Conservation (phyloP, 2,797 vertebrate species). For the Crotalus adamanteus region DNA sequence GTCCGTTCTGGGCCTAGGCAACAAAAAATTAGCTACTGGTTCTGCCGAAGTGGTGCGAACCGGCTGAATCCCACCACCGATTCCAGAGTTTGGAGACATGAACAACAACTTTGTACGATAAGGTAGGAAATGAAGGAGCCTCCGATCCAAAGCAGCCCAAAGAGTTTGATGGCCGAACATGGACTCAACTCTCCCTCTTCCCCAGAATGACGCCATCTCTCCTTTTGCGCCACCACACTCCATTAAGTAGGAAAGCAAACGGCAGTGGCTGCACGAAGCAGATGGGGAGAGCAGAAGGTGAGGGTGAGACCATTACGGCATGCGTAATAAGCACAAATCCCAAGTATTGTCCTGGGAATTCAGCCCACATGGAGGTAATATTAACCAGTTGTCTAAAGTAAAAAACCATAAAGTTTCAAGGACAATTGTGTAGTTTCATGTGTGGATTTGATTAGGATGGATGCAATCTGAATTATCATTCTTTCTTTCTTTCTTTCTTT, state of each 20-base stretch:
- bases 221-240: conserved; percentile 17
- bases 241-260: conserved; percentile 11
- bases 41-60: no score
- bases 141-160: background rate
- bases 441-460: conserved; percentile 54
- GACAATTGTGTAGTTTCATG: background rate
- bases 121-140: accelerated
- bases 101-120: background rate
- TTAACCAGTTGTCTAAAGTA: conserved; percentile 12
- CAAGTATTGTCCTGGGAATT: conserved; percentile 17
- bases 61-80: no score
- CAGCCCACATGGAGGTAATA: conserved; percentile 29
- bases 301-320: conserved; percentile 7
- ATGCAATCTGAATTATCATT: conserved; percentile 31
- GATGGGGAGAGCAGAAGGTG: conserved; percentile 28
- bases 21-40: no score
- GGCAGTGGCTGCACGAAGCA: conserved; percentile 3
- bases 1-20: no score
- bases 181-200: background rate
- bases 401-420: conserved; percentile 23
- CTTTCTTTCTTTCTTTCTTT: background rate
- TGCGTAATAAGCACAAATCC: conserved; percentile 23
- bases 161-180: background rate
- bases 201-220: background rate
- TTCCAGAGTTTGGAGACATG: background rate